Evolutionary conservation across 2,113 vertebrate genomes (phyloP), one percentile per base, ranked within the genome.

Genomic region (Cephalopholis sonnerati): DNA sequence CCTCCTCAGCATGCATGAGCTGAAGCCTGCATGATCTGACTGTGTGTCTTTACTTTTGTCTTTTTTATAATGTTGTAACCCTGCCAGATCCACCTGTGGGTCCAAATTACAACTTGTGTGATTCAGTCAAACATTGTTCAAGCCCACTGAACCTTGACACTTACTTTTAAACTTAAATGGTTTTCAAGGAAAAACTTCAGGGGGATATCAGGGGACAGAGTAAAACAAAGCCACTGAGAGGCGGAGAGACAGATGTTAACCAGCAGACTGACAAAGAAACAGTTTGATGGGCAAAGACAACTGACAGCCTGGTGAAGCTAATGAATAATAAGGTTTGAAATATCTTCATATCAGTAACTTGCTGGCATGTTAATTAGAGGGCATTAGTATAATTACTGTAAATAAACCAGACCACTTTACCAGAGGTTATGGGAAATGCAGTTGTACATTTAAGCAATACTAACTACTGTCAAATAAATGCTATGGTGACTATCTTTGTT

Each of bases 1-100:
- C 58, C 44, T 76, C 25, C 71, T 69, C 64, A 73, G 61, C 66
- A 44, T 13, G 18, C 61, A 73, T 51, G 20, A 32, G 41, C 53
- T 59, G 22, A 61, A 50, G 25, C 61, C 29, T 51, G 55, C 20
- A 75, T 39, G 54, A 25, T 25, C 48, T 50, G 15, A 7, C 36
- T n/a, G 24, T 13, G 15, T 15, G 18, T 46, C 22, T 44, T 54
- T n/a, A 66, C 16, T 27, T 58, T 57, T n/a, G 0, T 24, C n/a
- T 20, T 64, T 20, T 24, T 48, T 32, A 32, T 24, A 1, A 44
- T 10, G 32, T 44, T 22, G 65, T 27, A 39, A 39, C 11, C 29
- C 4, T 57, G 11, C 11, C 6, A 18, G n/a, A 74, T 51, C 11
- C 25, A 48, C 36, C 15, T 64, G 25, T 61, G 17, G 65, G 4